Base-by-base conservation (phyloP, 2,888 invertebrate genomes). In the Oasisia sp. region DNA sequence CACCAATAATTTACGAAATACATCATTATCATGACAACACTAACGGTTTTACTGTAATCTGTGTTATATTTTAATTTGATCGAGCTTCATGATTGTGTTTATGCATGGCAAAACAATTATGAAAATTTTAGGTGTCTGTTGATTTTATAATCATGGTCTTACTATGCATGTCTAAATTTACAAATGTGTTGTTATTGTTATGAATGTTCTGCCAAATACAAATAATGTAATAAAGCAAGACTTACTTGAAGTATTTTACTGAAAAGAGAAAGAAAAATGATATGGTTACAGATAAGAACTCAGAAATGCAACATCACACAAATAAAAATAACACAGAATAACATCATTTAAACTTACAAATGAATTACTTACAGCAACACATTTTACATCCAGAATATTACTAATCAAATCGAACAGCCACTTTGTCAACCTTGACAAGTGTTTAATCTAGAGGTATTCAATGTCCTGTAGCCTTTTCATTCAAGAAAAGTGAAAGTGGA, bases 181-280 rank as follows among this genome's bases (percentile, higher is more conserved):
- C 5, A 27, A 74, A 19, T 74, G 14, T 74, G n/a, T 19, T 27
- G 14, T 27, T 74, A 27, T 19, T 44, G 14, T 91, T 45, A 92
- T 90, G 56, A 93, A 92, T 91, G 74, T 44, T 14, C 58, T 27
- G 89, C 14, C 50, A 74, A 74, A 74, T 19, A 74, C 74, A 74
- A 74, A 27, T 74, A 74, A 74, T 74, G 74, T 74, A 74, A 74
- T 27, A 74, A 27, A 7, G 27, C 14, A 74, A 92, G 93, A 96
- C 96, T 96, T 94, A 96, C 96, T 95, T 95, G 94, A 96, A 96
- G 94, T 95, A 96, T 95, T 96, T 96, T 93, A 96, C 96, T 96
- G 95, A 89, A 94, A 93, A 92, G 91, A 89, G 92, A 93, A 89
- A 92, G 32, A 92, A 91, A 91, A 91, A 91, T 7, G 27, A 7